Conservation (phyloP, 2,113 vertebrate genomes). For the Callopanchax toddi region DNA sequence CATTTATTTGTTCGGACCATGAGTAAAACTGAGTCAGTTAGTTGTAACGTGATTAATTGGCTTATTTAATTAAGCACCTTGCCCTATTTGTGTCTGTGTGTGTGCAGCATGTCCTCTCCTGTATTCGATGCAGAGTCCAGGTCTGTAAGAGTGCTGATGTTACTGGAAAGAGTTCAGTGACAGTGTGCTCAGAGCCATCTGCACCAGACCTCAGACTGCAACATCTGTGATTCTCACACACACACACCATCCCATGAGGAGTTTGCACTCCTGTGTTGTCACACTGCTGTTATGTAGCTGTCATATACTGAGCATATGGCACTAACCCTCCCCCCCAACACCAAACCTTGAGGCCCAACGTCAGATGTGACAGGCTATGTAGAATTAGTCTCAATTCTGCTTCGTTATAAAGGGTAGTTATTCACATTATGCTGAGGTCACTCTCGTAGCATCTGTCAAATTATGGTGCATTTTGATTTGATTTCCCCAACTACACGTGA, state of each 20-base stretch:
- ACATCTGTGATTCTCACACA: constrained; percentile 68
- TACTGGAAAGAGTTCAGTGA: constrained; percentile 75
- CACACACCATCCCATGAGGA: constrained; percentile 57
- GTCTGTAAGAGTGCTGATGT: constrained; percentile 59
- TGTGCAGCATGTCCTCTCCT: constrained; percentile 31
- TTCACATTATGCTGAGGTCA: constrained; percentile 71
- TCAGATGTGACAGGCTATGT: constrained; percentile 69
- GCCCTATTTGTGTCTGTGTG: constrained; percentile 7
- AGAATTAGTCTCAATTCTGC: constrained; percentile 75
- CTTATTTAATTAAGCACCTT: background rate
- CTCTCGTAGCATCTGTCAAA: constrained; percentile 74
- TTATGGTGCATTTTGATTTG: constrained; percentile 70
- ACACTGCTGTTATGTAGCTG: constrained; percentile 70
- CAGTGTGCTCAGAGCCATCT: constrained; percentile 68
- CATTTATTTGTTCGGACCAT: background rate
- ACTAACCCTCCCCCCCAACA: constrained; percentile 26
- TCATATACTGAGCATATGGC: constrained; percentile 74
- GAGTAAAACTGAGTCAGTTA: constrained; percentile 8
- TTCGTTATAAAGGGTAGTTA: constrained; percentile 67
- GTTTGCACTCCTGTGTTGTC: constrained; percentile 64
- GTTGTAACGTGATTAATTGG: constrained; percentile 4
- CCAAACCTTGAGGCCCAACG: constrained; percentile 58
- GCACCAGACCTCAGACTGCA: constrained; percentile 68
- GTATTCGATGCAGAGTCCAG: constrained; percentile 54
- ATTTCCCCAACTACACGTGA: constrained; percentile 49